Evolutionary conservation across 1,140 invertebrate species (phyloP), one percentile per base, ranked within the genome.

Genomic region (Hypsibius dujardini): DNA sequence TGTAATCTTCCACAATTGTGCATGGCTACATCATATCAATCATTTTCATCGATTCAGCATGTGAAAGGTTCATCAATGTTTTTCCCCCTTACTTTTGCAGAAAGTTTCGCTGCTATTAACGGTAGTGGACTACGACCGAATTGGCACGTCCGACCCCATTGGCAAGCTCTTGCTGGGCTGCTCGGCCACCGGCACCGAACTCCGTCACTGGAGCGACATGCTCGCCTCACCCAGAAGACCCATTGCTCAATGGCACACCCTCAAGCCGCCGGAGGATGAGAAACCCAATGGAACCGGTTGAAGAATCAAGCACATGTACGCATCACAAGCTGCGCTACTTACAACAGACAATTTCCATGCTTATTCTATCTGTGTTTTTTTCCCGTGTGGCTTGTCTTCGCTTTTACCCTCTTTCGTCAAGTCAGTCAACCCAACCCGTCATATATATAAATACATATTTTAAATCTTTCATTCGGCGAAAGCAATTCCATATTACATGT

Each of bases 201-300:
- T 98, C 69, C 88, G 95, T 76, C 96, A 99, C 82, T 99, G 96
- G 96, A 97, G 94, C 71, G 96, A 99, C 81, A 95, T 96, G 92
- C 81, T 98, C 81, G 95, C 95, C 76, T 95, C 92, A 72, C 95
- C 95, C 1, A 85, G 95, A 77, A 86, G 95, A 79, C 95, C 95
- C 47, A 98, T 98, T 76, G 95, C 95, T 74, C 95, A 98, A 81
- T 99, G 95, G 95, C 95, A 99, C 79, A 98, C 94, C 73, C 86
- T 98, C 74, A 94, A 94, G 80, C 92, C 95, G 79, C 90, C 91
- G 46, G 92, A 95, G 76, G 92, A 95, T 79, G 76, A 56, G 50
- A 56, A 56, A 56, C 50, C 50, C 50, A 69, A 69, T n/a, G 50
- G 50, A 7, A 56, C 7, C 50, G 50, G 50, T 56, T 56, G n/a